A percentile compares a stretch with the other conserved stretches of the same genome.
These are phyloP conservation scores for Megaceryle alcyon DNA, from an alignment of 2,797 vertebrate species.

Conservation along the genomic window DNA sequence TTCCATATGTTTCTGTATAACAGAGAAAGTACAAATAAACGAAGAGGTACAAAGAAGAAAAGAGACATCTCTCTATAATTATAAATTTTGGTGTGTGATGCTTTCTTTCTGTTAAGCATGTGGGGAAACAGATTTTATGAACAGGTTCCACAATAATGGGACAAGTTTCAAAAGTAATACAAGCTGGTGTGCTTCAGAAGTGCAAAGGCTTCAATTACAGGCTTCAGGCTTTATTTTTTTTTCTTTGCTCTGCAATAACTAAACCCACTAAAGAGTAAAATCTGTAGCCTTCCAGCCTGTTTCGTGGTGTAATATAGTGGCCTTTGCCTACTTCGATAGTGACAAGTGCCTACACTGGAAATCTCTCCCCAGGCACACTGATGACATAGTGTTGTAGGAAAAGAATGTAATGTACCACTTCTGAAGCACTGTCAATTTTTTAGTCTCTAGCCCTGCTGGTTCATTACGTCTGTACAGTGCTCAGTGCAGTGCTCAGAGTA, in stretches of 20 bases:
- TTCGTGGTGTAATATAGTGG: neutral
- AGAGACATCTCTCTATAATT: neutral
- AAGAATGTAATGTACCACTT: neutral
- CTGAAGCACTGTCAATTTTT: neutral
- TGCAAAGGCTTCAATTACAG: constrained; percentile 24
- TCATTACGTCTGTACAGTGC: neutral
- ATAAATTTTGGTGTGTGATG: neutral
- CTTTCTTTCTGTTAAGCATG: constrained; percentile 27
- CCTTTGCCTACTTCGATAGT: neutral
- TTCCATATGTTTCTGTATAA: constrained; percentile 37
- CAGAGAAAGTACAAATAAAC: constrained; percentile 44
- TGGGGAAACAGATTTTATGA: constrained; percentile 53
- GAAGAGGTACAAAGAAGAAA: neutral
- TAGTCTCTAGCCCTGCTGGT: neutral
- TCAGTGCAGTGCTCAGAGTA: neutral
- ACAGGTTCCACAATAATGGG: constrained; percentile 39
- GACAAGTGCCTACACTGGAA: neutral
- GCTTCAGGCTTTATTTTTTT: neutral
- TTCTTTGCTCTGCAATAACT: neutral
- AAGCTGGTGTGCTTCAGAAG: constrained; percentile 34
- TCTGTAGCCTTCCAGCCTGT: neutral
- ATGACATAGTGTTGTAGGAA: neutral
- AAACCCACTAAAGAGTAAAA: neutral
- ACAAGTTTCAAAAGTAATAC: constrained; percentile 27
- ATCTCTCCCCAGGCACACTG: neutral